Evolutionary conservation across 2,888 invertebrate genomes (phyloP), one percentile per base, ranked within the genome.

Genomic region (Acanthacorydalis orientalis): DNA sequence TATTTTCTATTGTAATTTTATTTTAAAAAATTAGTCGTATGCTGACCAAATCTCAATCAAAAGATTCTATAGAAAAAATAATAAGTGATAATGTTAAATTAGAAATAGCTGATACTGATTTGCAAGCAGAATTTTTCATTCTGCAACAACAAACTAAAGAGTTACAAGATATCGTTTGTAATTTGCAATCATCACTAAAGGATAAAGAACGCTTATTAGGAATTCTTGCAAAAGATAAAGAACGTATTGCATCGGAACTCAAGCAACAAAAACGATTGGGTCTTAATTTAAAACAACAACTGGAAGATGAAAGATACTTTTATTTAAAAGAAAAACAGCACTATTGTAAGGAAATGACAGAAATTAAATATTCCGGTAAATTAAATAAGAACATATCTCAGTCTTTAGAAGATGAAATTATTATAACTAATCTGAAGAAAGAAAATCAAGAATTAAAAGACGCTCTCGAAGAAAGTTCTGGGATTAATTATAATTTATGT

Each of bases 301-400:
- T 75, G 51, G 65, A 69, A 51, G 70, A 74, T 52, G 74, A 75
- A 60, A 64, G 73, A 56, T 65, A 64, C 49, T 71, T 68, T 55
- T 71, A 73, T 57, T 68, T 65, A 51, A 68, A 69, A 55, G 73
- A 74, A 57, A 75, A 74, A 54, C 68, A 73, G 52, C 62, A 65
- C 49, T 70, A 72, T 49, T 64, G 69, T 49, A 63, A 68, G 43
- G 72, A 74, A 59, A 66, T 66, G 63, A 68, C 64, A 53, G 63
- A 60, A 48, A 61, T 55, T 47, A 63, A 64, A 49, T 60, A 62
- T 35, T 62, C 59, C 50, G 54, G 54, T 47, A 58, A 57, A 14
- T 49, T 57, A 49, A 59, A 58, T 46, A 56, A 47, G 50, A 53
- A 50, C 40, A 41, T 40, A 40, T 48, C 43, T 23, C 43, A 43